Evolutionary conservation across 1,140 invertebrate species (phyloP).

Genomic region (Drosophila subobscura): DNA sequence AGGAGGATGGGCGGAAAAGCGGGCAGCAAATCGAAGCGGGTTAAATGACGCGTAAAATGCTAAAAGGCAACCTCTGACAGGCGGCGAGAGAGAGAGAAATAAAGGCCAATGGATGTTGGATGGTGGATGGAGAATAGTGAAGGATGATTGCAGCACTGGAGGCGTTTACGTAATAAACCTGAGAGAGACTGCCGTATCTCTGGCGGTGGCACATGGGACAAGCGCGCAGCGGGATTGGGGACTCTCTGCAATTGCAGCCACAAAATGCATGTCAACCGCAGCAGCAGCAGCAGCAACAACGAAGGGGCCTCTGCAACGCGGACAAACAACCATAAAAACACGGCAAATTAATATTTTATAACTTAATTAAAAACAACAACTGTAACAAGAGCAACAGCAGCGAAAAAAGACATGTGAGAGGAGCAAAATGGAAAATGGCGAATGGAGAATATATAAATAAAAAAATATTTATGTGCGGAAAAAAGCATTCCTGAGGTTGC

Average conservation of each 20-base stretch:
- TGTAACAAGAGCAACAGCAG: slow-evolving; percentile 1
- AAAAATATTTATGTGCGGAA: slow-evolving; percentile 45
- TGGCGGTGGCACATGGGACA: slow-evolving; percentile 5
- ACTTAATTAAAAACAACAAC: slow-evolving; percentile 74
- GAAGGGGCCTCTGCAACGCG: neutral
- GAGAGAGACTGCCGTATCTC: slow-evolving; percentile 19
- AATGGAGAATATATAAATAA: slow-evolving; percentile 46
- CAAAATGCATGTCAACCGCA: slow-evolving; percentile 73
- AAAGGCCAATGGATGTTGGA: too few species aligned
- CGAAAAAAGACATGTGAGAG: slow-evolving; percentile 37
- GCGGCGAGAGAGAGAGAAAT: too few species aligned
- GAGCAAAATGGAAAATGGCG: neutral
- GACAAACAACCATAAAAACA: slow-evolving; percentile 48
- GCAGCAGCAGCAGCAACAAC: slow-evolving; percentile 14
- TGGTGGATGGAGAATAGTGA: too few species aligned
- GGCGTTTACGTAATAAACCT: slow-evolving; percentile 23
- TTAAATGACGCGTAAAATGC: slow-evolving; percentile 72
- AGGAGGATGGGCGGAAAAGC: neutral
- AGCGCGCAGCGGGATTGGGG: slow-evolving; percentile 22
- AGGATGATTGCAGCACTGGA: slow-evolving; percentile 1
- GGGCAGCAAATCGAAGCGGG: slow-evolving; percentile 56
- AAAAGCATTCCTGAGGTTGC: slow-evolving; percentile 57
- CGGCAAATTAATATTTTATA: slow-evolving; percentile 75
- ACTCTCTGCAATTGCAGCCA: slow-evolving; percentile 39
- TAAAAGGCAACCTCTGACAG: slow-evolving; percentile 35